Conservation (phyloP, 2,888 invertebrate species). For the Micoletzkya japonica region DNA sequence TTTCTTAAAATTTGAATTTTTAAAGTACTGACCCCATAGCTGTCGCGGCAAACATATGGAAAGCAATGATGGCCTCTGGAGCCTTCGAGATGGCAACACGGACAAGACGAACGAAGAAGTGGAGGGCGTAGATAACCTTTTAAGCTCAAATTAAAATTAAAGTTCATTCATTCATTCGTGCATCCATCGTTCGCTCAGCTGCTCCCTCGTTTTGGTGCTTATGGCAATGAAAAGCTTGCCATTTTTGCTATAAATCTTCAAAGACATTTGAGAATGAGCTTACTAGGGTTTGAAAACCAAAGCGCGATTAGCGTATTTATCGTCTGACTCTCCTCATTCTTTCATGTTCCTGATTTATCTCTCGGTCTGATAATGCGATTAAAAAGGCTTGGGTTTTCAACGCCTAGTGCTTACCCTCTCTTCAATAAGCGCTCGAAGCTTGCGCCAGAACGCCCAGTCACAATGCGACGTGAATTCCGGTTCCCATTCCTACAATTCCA, state of each 20-base stretch:
- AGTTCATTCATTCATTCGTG: background rate
- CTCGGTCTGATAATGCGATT: too few species aligned
- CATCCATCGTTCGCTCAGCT: too few species aligned
- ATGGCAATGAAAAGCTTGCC: too few species aligned
- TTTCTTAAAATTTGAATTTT: too few species aligned
- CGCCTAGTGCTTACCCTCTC: slow-evolving; percentile 8
- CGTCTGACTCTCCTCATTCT: too few species aligned
- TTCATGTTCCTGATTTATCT: too few species aligned
- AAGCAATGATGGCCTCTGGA: slow-evolving; percentile 14
- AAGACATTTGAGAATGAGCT: too few species aligned
- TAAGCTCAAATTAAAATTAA: background rate
- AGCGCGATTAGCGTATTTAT: too few species aligned
- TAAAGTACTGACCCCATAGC: slow-evolving; percentile 18
- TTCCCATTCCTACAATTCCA: slow-evolving; percentile 4
- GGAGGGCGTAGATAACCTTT: slow-evolving; percentile 20
- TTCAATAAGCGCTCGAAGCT: slow-evolving; percentile 13
- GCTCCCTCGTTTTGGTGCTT: too few species aligned
- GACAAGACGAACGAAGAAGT: slow-evolving; percentile 25
- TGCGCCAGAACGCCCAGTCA: slow-evolving; percentile 15
- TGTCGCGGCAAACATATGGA: background rate
- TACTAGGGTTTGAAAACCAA: too few species aligned
- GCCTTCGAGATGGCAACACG: slow-evolving; percentile 8
- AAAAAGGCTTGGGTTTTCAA: too few species aligned
- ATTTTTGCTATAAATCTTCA: too few species aligned
- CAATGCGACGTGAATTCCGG: slow-evolving; percentile 13